Conservation (phyloP, 2,888 invertebrate species). For the Reticulitermes lucifugus region DNA sequence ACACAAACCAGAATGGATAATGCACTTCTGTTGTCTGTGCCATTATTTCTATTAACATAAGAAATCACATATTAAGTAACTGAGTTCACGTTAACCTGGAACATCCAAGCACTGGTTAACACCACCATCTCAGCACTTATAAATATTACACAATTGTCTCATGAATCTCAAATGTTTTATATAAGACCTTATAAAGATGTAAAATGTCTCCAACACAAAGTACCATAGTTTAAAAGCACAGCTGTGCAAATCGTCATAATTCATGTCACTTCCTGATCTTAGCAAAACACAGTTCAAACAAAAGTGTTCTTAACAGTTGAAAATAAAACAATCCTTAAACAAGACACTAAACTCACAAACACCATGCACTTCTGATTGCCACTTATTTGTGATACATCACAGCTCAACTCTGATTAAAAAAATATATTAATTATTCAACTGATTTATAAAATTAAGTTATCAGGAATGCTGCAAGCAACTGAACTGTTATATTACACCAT, state of each 20-base stretch:
- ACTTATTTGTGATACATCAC: neutral
- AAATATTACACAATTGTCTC: neutral
- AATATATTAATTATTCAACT: neutral
- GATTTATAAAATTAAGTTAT: conserved; percentile 5
- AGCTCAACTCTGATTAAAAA: neutral
- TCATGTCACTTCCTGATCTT: neutral
- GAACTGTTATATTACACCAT: neutral
- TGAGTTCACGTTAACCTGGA: neutral
- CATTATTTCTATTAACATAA: conserved; percentile 6
- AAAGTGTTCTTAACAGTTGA: neutral
- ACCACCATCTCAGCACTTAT: neutral
- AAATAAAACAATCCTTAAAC: neutral
- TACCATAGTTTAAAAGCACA: conserved; percentile 10
- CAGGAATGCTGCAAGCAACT: neutral
- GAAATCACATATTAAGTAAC: neutral
- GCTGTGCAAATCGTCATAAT: neutral
- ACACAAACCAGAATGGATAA: neutral
- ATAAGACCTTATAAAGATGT: conserved; percentile 32
- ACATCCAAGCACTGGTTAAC: neutral
- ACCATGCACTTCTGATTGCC: neutral
- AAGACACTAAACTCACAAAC: neutral
- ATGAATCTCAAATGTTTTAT: conserved; percentile 15
- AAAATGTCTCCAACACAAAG: conserved; percentile 24
- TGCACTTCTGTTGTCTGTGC: neutral
- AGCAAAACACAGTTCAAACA: neutral